Evolutionary conservation across 2,113 vertebrate genomes (phyloP).

Genomic region (Chaetura pelagica): DNA sequence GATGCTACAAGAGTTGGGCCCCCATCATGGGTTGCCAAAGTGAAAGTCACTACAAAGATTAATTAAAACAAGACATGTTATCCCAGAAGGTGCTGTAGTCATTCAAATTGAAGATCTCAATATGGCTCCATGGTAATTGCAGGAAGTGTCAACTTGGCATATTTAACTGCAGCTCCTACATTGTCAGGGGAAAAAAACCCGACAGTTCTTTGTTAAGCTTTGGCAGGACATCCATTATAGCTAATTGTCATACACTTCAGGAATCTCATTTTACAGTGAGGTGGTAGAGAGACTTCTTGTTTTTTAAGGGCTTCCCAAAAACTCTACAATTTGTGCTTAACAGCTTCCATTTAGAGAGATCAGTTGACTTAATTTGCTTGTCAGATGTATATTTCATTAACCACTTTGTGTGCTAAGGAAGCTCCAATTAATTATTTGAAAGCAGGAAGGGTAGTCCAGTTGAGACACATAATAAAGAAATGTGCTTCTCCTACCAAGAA

Average conservation of each 20-base stretch:
- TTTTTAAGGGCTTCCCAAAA: background rate
- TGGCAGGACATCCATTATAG: background rate
- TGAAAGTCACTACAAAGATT: background rate
- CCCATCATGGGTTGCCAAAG: background rate
- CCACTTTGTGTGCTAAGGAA: background rate
- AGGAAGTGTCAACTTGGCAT: conserved; percentile 37
- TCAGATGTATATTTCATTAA: conserved; percentile 14
- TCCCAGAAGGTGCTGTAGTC: background rate
- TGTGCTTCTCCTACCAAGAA: background rate
- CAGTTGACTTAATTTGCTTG: background rate
- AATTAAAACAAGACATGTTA: background rate
- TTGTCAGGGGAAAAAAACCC: background rate
- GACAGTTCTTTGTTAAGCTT: background rate
- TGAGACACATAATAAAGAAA: background rate
- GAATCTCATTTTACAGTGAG: background rate
- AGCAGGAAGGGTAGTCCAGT: background rate
- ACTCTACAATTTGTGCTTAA: background rate
- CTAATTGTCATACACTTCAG: background rate
- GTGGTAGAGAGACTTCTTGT: background rate
- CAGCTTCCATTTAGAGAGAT: background rate
- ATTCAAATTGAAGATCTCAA: conserved; percentile 18
- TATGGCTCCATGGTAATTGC: conserved; percentile 26
- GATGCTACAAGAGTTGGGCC: background rate
- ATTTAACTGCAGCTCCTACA: conserved; percentile 36
- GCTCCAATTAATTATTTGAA: background rate